Evolutionary conservation across 1,140 invertebrate genomes (phyloP).

Genomic region (Rhagoletis pomonella): DNA sequence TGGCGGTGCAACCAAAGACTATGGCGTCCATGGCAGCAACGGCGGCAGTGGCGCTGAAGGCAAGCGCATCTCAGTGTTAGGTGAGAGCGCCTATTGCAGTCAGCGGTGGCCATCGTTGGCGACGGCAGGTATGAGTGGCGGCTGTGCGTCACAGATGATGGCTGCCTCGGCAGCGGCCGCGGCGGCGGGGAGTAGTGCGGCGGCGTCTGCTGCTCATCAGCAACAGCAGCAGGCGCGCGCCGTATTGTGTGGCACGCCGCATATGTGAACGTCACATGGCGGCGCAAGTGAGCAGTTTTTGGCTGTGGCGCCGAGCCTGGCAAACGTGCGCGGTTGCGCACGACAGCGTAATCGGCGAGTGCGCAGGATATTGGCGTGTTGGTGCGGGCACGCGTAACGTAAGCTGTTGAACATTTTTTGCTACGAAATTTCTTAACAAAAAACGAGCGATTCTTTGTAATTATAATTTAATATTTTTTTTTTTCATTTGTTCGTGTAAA

Average conservation of each 20-base stretch:
- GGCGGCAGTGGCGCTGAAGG: slow-evolving; percentile 59
- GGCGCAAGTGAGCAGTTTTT: slow-evolving; percentile 25
- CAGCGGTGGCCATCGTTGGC: slow-evolving; percentile 71
- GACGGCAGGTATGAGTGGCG: slow-evolving; percentile 68
- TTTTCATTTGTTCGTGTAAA: slow-evolving; percentile 19
- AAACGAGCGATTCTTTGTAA: not conserved
- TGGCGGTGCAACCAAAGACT: slow-evolving; percentile 56
- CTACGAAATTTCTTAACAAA: slow-evolving; percentile 37
- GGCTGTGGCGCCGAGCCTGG: slow-evolving; percentile 10
- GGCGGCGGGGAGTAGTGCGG: slow-evolving; percentile 67
- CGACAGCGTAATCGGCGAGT: not conserved
- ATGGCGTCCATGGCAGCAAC: slow-evolving; percentile 50
- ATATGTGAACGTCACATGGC: slow-evolving; percentile 64
- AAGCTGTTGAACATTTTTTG: slow-evolving; percentile 23
- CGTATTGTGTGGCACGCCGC: slow-evolving; percentile 71
- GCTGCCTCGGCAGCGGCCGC: slow-evolving; percentile 69
- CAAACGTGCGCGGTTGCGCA: not conserved
- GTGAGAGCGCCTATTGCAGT: slow-evolving; percentile 70
- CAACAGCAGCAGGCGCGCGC: slow-evolving; percentile 62
- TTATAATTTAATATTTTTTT: slow-evolving; percentile 4
- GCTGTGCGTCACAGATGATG: slow-evolving; percentile 69
- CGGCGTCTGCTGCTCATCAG: slow-evolving; percentile 66
- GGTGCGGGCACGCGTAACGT: slow-evolving; percentile 23
- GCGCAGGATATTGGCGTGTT: not conserved
- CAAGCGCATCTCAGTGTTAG: slow-evolving; percentile 72